Conservation (phyloP, 2,888 invertebrate species). For the Silvanus unidentatus region DNA sequence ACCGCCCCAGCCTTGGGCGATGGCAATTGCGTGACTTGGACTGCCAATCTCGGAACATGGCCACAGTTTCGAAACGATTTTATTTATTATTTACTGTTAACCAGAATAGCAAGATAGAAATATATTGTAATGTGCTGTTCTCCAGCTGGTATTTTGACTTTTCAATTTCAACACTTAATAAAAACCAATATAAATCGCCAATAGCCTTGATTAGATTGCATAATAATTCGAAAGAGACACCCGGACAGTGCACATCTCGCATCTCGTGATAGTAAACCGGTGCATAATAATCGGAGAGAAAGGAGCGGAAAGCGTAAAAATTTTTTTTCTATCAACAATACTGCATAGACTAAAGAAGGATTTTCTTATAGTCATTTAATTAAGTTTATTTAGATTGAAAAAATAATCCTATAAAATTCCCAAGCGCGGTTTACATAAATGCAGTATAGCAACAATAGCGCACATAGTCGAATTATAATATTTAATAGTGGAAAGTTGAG, state of each 20-base stretch:
- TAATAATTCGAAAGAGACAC: too few relatives aligned
- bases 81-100: slow-evolving; percentile 6
- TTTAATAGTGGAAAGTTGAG: slow-evolving; percentile 33
- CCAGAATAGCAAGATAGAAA: neutral
- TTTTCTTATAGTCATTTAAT: too few relatives aligned
- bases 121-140: neutral
- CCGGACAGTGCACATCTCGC: too few relatives aligned
- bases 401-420: too few relatives aligned
- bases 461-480: slow-evolving; percentile 39
- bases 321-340: too few relatives aligned
- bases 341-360: too few relatives aligned
- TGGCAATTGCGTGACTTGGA: slow-evolving; percentile 13
- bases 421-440: too few relatives aligned
- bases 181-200: neutral
- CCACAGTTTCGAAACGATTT: slow-evolving; percentile 12
- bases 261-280: too few relatives aligned
- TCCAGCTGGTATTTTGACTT: slow-evolving; percentile 1
- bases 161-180: slow-evolving; percentile 1
- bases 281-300: too few relatives aligned
- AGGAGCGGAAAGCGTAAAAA: too few relatives aligned
- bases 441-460: slow-evolving; percentile 40
- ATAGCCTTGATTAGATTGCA: too few relatives aligned
- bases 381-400: too few relatives aligned
- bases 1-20: slow-evolving; percentile 11
- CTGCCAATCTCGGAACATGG: slow-evolving; percentile 13